Conservation (phyloP, 2,888 invertebrate species). For the Piscicola geometra region DNA sequence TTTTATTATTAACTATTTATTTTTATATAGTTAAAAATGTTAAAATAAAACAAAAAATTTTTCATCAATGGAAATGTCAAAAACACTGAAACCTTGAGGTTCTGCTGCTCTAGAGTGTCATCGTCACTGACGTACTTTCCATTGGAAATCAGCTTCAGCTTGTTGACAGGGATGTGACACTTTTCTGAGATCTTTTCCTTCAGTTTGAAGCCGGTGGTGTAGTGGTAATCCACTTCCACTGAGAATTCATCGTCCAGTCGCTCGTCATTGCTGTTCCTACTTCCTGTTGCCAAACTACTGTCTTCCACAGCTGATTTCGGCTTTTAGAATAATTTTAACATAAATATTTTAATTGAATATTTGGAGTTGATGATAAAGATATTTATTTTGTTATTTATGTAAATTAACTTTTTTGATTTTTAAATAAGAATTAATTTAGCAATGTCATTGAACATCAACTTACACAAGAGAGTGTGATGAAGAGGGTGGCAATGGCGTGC, state of each 20-base stretch:
- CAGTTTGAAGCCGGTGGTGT: neutral
- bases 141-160: conserved; percentile 49
- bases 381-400: too few relatives aligned
- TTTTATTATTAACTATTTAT: too few relatives aligned
- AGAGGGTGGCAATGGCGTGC: conserved; percentile 69
- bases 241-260: neutral
- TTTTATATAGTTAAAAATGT: too few relatives aligned
- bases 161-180: conserved; percentile 31
- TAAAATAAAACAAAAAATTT: too few relatives aligned
- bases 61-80: too few relatives aligned
- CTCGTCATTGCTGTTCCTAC: neutral
- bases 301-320: too few relatives aligned
- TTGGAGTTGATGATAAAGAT: too few relatives aligned
- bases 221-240: neutral
- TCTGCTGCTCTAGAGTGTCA: conserved; percentile 46
- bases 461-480: conserved; percentile 12
- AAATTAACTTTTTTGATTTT: too few relatives aligned
- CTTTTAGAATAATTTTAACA: too few relatives aligned
- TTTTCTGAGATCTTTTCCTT: conserved; percentile 44
- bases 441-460: too few relatives aligned
- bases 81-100: conserved; percentile 53
- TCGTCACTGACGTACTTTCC: conserved; percentile 50
- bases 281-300: neutral
- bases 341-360: too few relatives aligned
- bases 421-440: too few relatives aligned